Evolutionary conservation across 1,140 invertebrate genomes (phyloP).

Genomic region (Branchinecta lynchi): DNA sequence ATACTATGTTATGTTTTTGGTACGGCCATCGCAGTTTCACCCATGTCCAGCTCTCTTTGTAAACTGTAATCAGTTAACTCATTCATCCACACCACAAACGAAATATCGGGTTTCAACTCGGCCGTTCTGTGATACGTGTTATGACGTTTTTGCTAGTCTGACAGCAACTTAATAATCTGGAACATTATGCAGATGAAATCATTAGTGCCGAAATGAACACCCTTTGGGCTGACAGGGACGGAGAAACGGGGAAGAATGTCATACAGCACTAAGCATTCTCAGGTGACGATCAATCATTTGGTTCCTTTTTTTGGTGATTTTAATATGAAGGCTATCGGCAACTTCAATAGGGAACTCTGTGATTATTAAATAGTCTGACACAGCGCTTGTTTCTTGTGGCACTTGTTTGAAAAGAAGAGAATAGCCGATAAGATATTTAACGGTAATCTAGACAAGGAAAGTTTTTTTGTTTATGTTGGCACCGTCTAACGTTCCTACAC

Average conservation of each 20-base stretch:
- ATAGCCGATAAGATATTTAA: no score
- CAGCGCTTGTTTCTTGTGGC: no score
- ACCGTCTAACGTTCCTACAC: no score
- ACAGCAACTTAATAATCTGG: not conserved
- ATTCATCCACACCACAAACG: not conserved
- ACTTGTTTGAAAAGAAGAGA: no score
- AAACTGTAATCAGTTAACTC: no score
- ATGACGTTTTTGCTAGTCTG: not conserved
- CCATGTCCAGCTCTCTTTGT: no score
- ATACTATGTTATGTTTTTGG: no score
- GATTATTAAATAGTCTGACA: no score
- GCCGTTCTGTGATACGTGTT: not conserved
- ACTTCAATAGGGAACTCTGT: no score
- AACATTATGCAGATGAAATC: slow-evolving; percentile 10
- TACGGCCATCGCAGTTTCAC: no score
- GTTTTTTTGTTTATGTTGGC: no score
- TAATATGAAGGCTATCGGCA: not conserved
- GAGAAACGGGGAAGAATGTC: not conserved
- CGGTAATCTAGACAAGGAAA: no score
- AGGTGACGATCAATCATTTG: slow-evolving; percentile 1
- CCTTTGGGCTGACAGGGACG: not conserved
- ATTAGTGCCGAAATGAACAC: slow-evolving; percentile 1
- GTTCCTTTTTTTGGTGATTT: not conserved
- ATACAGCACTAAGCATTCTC: not conserved
- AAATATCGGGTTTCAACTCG: not conserved